Evolutionary conservation across 2,888 invertebrate species (phyloP).

Genomic region (Allophyes oxyacanthae): DNA sequence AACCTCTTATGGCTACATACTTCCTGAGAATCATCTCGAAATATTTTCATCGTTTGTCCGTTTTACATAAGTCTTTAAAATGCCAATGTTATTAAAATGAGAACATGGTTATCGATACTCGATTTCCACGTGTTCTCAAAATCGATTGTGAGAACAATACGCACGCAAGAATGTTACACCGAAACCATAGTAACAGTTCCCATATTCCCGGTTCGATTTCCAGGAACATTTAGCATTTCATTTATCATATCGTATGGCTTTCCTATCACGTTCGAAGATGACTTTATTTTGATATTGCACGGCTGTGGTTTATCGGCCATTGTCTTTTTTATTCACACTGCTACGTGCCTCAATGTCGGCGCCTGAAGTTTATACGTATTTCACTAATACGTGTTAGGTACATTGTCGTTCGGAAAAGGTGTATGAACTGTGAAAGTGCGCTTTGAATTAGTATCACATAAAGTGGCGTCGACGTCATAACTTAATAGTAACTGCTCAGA

Average conservation of each 20-base stretch:
- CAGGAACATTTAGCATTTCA: constrained; percentile 69
- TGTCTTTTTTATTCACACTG: constrained; percentile 73
- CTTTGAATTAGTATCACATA: constrained; percentile 55
- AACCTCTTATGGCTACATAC: constrained; percentile 55
- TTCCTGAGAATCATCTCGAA: constrained; percentile 30
- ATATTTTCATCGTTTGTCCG: constrained; percentile 10
- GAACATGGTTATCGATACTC: constrained; percentile 13
- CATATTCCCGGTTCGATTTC: constrained; percentile 66
- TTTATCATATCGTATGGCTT: constrained; percentile 60
- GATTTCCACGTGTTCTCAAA: constrained; percentile 30
- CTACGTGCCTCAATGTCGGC: constrained; percentile 73
- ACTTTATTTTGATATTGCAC: constrained; percentile 86
- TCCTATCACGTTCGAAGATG: constrained; percentile 80
- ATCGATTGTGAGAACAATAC: constrained; percentile 46
- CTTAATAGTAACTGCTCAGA: constrained; percentile 1
- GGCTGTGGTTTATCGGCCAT: constrained; percentile 78
- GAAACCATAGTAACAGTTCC: constrained; percentile 48
- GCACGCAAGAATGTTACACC: constrained; percentile 48
- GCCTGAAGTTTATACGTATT: constrained; percentile 61
- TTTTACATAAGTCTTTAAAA: not conserved
- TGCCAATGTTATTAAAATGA: constrained; percentile 1
- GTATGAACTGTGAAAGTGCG: constrained; percentile 56
- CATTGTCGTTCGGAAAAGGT: constrained; percentile 59
- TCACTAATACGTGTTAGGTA: constrained; percentile 58
- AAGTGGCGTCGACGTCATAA: constrained; percentile 13